Evolutionary conservation across 2,797 vertebrate genomes (phyloP).

Genomic region (Alca torda): DNA sequence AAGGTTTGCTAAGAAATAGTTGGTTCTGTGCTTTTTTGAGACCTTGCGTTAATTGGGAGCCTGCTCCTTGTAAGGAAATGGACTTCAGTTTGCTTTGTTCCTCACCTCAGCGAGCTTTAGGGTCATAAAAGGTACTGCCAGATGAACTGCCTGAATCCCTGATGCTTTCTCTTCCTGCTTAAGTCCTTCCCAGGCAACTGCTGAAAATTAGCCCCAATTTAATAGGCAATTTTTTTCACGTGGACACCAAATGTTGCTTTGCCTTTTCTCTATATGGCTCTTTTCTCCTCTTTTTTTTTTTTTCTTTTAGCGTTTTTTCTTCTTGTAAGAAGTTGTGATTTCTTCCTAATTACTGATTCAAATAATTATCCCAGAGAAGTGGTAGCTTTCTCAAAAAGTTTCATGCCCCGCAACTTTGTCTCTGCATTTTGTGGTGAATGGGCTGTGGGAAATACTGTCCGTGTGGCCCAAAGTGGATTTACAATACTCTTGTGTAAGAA

Average conservation of each 20-base stretch:
- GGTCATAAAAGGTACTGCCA: constrained; percentile 16
- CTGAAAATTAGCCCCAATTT: not conserved
- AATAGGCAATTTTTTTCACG: not conserved
- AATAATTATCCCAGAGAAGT: not conserved
- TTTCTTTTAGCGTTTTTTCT: not conserved
- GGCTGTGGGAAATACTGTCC: not conserved
- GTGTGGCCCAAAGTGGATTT: not conserved
- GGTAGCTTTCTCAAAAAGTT: not conserved
- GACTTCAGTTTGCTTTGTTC: constrained; percentile 40
- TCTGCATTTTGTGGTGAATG: not conserved
- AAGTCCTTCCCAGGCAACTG: not conserved
- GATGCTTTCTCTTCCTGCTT: not conserved
- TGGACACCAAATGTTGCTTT: not conserved
- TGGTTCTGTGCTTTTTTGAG: constrained; percentile 29
- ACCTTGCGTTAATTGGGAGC: constrained; percentile 41
- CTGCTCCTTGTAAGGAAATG: constrained; percentile 34
- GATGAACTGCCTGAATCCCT: not conserved
- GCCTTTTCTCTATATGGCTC: not conserved
- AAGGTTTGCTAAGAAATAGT: constrained; percentile 21
- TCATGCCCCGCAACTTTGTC: not conserved
- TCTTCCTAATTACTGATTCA: not conserved
- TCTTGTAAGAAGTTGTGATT: not conserved
- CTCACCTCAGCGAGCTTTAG: not conserved
- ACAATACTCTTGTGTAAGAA: not conserved
- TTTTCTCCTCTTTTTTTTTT: no score